Base-by-base conservation (phyloP, 2,113 vertebrate genomes). In the Elachura formosa region DNA sequence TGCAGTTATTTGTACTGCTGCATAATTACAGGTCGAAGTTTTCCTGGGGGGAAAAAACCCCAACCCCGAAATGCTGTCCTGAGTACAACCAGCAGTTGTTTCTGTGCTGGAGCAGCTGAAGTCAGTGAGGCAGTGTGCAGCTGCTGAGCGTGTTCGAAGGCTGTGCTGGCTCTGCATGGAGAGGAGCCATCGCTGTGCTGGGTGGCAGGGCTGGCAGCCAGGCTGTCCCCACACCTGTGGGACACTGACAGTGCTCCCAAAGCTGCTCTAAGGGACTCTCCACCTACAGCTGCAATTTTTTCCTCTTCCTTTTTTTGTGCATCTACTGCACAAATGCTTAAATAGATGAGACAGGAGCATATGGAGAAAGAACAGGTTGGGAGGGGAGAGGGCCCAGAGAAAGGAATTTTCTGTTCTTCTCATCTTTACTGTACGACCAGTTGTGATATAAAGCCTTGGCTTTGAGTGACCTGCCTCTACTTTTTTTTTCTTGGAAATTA, bases 31-130 rank as follows among this genome's bases (percentile, higher is more conserved):
- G 81, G 73, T 79, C 62, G 62, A 36, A 34, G 84, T 62, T 89
- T 93, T 89, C 83, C 26, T 25, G 3, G 9, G n/a, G 34, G 6
- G 0, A 2, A 13, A 21, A n/a, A 31, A 9, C 8, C 3, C 67
- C 76, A 46, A 29, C 61, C 49, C 61, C 81, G 80, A 82, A 78
- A 59, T 29, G 33, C 64, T 87, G 63, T 45, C 52, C n/a, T 9
- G 90, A 91, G 45, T 25, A 93, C 58, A 96, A 34, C 38, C 55
- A 82, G 54, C 67, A 79, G 84, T 69, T 94, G 84, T 82, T 87
- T 48, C 52, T 43, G 33, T 21, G 7, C 7, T 54, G 74, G 46
- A 83, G 77, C 17, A 83, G 75, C 34, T 11, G 5, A 41, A 96
- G 67, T 16, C 63, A 18, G 63, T 8, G 51, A 67, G 72, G 72